These are phyloP conservation scores for Caenorhabditis japonica DNA, from an alignment of 2,888 invertebrate genomes.

Conservation along the genomic window DNA sequence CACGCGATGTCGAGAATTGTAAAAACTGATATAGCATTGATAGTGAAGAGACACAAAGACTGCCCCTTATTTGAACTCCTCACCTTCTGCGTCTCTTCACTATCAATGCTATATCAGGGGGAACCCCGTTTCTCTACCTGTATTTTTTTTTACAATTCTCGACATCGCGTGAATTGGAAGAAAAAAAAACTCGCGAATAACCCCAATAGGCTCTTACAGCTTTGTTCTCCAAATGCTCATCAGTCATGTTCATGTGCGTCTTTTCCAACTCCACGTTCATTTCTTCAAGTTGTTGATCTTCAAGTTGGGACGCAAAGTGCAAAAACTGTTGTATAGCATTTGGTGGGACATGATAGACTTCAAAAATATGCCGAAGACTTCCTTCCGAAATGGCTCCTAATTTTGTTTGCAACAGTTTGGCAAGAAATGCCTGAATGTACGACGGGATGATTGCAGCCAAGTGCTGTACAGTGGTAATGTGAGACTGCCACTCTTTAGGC, in stretches of 20 bases:
- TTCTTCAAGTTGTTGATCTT: not conserved
- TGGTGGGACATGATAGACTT: slow-evolving; percentile 9
- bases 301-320: slow-evolving; percentile 2
- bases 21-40: too few relatives aligned
- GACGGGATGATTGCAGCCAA: slow-evolving; percentile 8
- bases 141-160: too few relatives aligned
- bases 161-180: too few relatives aligned
- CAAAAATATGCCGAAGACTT: slow-evolving; percentile 4
- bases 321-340: slow-evolving; percentile 6
- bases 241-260: not conserved
- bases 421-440: slow-evolving; percentile 27
- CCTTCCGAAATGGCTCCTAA: not conserved
- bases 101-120: too few relatives aligned
- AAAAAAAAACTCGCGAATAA: too few relatives aligned
- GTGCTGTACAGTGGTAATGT: not conserved
- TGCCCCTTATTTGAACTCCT: too few relatives aligned
- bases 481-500: slow-evolving; percentile 6
- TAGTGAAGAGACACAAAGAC: too few relatives aligned
- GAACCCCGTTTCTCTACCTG: too few relatives aligned
- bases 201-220: too few relatives aligned
- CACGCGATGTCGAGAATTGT: too few relatives aligned
- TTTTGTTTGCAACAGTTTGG: not conserved
- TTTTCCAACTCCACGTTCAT: slow-evolving; percentile 3
- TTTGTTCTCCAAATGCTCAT: not conserved
- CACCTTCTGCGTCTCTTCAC: too few relatives aligned